Evolutionary conservation across 2,888 invertebrate species (phyloP).

Genomic region (Mechanitis mazaeus): DNA sequence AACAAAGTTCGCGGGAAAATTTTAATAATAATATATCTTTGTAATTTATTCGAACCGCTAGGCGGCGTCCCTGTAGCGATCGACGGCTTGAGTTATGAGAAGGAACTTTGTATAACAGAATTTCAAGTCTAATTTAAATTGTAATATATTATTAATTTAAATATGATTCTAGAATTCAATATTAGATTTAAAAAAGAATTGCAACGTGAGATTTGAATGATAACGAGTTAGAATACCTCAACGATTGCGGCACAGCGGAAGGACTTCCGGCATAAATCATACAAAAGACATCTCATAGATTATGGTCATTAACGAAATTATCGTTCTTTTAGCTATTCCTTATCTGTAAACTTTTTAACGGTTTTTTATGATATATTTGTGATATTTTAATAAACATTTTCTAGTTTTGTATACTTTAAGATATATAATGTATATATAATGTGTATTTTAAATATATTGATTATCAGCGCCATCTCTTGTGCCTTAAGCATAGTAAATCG

Average conservation of each 20-base stretch:
- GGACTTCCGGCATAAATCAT: slow-evolving; percentile 32
- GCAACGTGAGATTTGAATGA: slow-evolving; percentile 28
- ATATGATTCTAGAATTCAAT: too few species aligned
- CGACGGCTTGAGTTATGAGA: slow-evolving; percentile 36
- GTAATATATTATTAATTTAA: too few species aligned
- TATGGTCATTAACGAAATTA: slow-evolving; percentile 23
- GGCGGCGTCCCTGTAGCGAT: slow-evolving; percentile 36
- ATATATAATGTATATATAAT: too few species aligned
- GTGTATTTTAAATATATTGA: too few species aligned
- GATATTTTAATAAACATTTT: not conserved
- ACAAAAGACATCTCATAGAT: slow-evolving; percentile 18
- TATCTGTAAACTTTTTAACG: not conserved
- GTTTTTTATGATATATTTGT: not conserved
- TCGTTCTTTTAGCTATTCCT: slow-evolving; percentile 9
- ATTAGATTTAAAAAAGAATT: not conserved
- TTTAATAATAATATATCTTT: slow-evolving; percentile 76
- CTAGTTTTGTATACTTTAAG: too few species aligned
- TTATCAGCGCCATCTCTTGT: slow-evolving; percentile 25
- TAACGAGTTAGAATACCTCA: slow-evolving; percentile 12
- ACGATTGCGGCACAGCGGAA: slow-evolving; percentile 22
- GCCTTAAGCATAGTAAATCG: slow-evolving; percentile 9
- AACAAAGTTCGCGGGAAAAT: slow-evolving; percentile 67
- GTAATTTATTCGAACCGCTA: slow-evolving; percentile 69
- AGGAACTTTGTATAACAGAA: slow-evolving; percentile 22
- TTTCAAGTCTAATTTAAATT: slow-evolving; percentile 11